A percentile compares a stretch with the other conserved stretches of the same genome.
These are phyloP conservation scores for Drosophila orosa DNA, from an alignment of 1,140 invertebrate genomes.

Conservation along the genomic window DNA sequence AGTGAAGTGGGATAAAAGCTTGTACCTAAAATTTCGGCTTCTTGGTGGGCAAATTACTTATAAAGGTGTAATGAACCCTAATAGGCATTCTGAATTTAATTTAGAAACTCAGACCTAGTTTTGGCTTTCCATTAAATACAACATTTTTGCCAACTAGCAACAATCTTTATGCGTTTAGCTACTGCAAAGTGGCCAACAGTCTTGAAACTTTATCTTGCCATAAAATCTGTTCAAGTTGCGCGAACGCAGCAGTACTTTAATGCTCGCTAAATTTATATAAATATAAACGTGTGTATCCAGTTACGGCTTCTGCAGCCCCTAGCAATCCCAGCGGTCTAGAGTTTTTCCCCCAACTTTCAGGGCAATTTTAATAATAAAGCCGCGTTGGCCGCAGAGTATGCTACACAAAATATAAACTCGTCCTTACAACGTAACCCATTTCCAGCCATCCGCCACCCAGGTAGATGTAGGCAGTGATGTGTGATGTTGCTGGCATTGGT, in stretches of 20 bases:
- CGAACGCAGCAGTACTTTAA: slow-evolving; percentile 6
- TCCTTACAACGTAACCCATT: slow-evolving; percentile 33
- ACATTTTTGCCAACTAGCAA: background rate
- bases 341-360: slow-evolving; percentile 39
- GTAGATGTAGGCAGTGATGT: slow-evolving; percentile 27
- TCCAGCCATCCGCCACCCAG: background rate
- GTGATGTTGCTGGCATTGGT: slow-evolving; percentile 10
- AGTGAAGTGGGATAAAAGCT: background rate
- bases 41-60: background rate
- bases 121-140: background rate
- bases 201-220: slow-evolving; percentile 1
- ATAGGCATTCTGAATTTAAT: background rate
- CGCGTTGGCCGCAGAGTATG: slow-evolving; percentile 35
- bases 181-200: slow-evolving; percentile 7
- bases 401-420: slow-evolving; percentile 36
- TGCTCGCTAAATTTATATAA: slow-evolving; percentile 23
- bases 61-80: background rate
- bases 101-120: background rate
- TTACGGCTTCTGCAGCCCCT: slow-evolving; percentile 10
- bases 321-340: slow-evolving; percentile 33
- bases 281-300: slow-evolving; percentile 34
- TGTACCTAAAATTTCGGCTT: background rate
- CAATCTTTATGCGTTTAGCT: background rate
- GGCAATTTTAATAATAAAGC: slow-evolving; percentile 60
- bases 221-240: slow-evolving; percentile 30